Base-by-base conservation (phyloP, 2,113 vertebrate genomes). In the Larimichthys polyactis region DNA sequence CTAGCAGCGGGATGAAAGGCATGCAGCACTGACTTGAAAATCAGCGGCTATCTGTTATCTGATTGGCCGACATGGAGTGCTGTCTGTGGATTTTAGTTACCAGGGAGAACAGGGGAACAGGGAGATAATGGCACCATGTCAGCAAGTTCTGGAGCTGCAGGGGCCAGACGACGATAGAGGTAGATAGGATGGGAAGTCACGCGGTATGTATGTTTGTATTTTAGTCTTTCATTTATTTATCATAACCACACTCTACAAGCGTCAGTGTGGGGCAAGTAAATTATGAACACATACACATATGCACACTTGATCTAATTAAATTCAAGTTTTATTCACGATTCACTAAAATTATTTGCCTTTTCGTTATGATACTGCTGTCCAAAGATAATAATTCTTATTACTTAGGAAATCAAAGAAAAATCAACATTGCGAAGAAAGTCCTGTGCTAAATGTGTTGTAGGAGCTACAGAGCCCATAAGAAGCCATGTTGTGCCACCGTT, bases 11-110 rank as follows among this genome's bases (percentile, higher is more conserved):
- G 87, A 92, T 92, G 85, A 92, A 87, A 90, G 77, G 81, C 67
- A 20, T 74, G 68, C 64, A 51, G 77, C 20, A 12, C 80, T 78
- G 85, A 87, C 79, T 89, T 19, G 22, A 90, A 24, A 91, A 90
- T 90, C 83, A 90, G 85, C 54, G 86, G 70, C 90, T 85, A 88
- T 88, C 87, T 90, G 82, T 91, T 91, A 92, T 93, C 90, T 92
- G 89, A 93, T 94, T 94, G 92, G 94, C 89, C 76, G 84, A 79
- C 86, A 82, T 72, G 55, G 67, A 76, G 87, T 83, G 84, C 83
- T 79, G 91, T 88, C 86, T 86, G 88, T 91, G 78, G 88, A 87
- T 87, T 89, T 89, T 92, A 86, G 93, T 93, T 91, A 91, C 93
- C 24, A 64, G 88, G 92, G 89, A 92, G 85, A 92, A 89, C 68